A percentile compares a stretch with the other conserved stretches of the same genome.
phyloP scores from a whole-genome alignment of 2,888 invertebrate species.

The Sepioteuthis lessoniana region DNA sequence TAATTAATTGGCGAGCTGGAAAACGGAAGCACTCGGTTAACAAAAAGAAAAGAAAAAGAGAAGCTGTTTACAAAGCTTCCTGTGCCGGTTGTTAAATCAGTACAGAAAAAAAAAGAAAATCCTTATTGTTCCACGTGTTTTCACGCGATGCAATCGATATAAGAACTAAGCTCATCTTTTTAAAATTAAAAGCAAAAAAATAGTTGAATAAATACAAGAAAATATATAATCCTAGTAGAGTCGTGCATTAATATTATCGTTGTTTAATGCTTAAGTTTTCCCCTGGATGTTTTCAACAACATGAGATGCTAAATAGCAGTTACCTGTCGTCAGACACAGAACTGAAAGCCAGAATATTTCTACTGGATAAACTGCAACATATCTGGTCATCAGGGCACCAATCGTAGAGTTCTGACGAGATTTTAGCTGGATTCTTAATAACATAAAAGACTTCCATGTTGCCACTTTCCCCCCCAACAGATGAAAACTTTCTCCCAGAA shows the following conservation, averaged over 20 bases:
- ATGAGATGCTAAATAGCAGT: neutral
- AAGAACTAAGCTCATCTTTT: neutral
- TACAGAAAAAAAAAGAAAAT: neutral
- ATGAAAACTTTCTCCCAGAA: slow-evolving; percentile 35
- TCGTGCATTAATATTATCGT: too few species aligned
- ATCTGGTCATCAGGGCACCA: slow-evolving; percentile 67
- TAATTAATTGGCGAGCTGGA: neutral
- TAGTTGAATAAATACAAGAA: too few species aligned
- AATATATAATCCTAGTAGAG: too few species aligned
- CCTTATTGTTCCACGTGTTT: neutral
- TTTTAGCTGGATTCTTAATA: slow-evolving; percentile 55
- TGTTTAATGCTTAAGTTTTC: too few species aligned
- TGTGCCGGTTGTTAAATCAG: neutral
- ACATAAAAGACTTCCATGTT: slow-evolving; percentile 62
- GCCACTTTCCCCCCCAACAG: neutral
- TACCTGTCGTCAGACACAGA: slow-evolving; percentile 55
- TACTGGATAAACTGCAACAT: slow-evolving; percentile 64
- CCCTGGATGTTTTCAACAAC: neutral
- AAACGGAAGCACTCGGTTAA: neutral
- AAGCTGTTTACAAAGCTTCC: neutral
- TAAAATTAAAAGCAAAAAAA: too few species aligned
- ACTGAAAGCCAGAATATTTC: slow-evolving; percentile 66
- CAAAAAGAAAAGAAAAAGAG: neutral
- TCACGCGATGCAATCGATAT: neutral
- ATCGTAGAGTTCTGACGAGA: slow-evolving; percentile 57